Evolutionary conservation across 2,113 vertebrate genomes (phyloP).

Genomic region (Paralichthys olivaceus): DNA sequence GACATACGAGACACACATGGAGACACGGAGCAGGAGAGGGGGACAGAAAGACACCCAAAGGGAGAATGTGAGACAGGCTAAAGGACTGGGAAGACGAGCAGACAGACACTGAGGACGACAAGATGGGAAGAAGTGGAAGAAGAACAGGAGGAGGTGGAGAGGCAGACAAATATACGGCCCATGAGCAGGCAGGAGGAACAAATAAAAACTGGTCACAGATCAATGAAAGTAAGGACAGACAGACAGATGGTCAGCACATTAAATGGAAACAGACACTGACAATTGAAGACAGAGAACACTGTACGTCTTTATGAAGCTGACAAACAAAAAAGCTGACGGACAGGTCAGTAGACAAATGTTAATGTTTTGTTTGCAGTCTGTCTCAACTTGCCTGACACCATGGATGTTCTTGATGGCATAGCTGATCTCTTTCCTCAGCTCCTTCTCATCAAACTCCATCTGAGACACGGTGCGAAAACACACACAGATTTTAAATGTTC

Average conservation of each 20-base stretch:
- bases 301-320: constrained; percentile 9
- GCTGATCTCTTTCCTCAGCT: constrained; percentile 94
- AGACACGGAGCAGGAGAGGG: constrained; percentile 43
- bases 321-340: constrained; percentile 25
- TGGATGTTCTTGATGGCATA: constrained; percentile 99
- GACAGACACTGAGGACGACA: constrained; percentile 14
- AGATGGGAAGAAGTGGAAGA: not conserved
- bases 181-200: not conserved
- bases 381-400: constrained; percentile 92
- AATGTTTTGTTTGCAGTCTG: not conserved
- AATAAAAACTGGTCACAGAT: not conserved
- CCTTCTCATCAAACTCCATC: constrained; percentile 99
- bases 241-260: not conserved
- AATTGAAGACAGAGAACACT: constrained; percentile 4
- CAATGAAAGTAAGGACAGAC: constrained; percentile 4
- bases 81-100: constrained; percentile 7
- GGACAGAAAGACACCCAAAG: constrained; percentile 9
- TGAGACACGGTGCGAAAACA: constrained; percentile 52
- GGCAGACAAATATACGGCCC: not conserved
- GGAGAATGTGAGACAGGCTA: constrained; percentile 21
- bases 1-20: constrained; percentile 70
- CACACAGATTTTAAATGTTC: not conserved
- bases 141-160: not conserved
- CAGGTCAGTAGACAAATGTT: constrained; percentile 10
- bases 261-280: not conserved